Evolutionary conservation across 2,888 invertebrate genomes (phyloP).

Genomic region (Arge pagana): DNA sequence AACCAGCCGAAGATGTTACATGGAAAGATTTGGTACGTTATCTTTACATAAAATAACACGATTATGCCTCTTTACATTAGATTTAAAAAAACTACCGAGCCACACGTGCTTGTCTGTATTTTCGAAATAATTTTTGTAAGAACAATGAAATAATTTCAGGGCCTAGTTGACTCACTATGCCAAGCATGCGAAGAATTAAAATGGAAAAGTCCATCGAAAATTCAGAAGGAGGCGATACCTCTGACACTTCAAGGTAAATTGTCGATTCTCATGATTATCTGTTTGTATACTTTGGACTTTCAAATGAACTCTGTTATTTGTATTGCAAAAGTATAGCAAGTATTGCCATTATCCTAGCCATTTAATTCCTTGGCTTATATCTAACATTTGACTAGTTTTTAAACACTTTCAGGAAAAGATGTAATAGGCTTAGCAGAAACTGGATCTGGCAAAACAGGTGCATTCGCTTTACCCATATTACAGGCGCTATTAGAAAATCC

Average conservation of each 20-base stretch:
- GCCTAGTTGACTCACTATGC: conserved; percentile 86
- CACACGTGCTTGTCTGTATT: background rate
- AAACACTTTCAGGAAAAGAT: conserved; percentile 76
- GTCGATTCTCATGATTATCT: too few relatives aligned
- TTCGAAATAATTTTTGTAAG: background rate
- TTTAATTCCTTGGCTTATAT: background rate
- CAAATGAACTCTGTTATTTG: conserved; percentile 2
- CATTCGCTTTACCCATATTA: conserved; percentile 95
- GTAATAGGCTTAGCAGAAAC: conserved; percentile 79
- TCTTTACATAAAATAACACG: too few relatives aligned
- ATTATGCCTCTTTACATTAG: conserved; percentile 22
- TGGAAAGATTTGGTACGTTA: conserved; percentile 68
- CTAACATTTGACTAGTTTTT: conserved; percentile 59
- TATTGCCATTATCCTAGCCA: background rate
- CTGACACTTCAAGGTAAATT: conserved; percentile 79
- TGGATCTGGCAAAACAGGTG: conserved; percentile 96
- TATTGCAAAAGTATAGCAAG: background rate
- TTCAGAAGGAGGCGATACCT: conserved; percentile 93
- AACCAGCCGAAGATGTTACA: conserved; percentile 47
- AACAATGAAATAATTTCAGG: conserved; percentile 64
- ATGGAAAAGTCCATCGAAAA: conserved; percentile 94
- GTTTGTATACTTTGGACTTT: background rate
- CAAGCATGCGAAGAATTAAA: conserved; percentile 90
- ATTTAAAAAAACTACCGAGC: background rate
- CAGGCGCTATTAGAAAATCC: conserved; percentile 89